Base-by-base conservation (phyloP, 92 coral and sea anemone species). In the Ricordea florida region DNA sequence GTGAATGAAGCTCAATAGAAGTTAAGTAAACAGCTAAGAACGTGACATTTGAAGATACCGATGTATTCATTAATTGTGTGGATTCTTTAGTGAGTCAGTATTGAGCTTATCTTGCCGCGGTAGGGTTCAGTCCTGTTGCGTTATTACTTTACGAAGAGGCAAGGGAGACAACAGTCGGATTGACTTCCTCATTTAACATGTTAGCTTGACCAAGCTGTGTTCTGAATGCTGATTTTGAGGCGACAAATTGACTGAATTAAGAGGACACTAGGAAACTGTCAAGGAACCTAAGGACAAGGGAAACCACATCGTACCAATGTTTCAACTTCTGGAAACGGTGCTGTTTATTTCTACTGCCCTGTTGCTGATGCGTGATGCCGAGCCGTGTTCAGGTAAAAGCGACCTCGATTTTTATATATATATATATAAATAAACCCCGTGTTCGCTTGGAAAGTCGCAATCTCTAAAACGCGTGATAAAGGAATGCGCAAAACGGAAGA, bases 11-110 rank as follows among this genome's bases (percentile, higher is more conserved):
- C 77, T 6, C 52, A 70, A 70, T 53, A 40, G 27, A 63, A 11
- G 29, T 16, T 26, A 21, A 70, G 65, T 70, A 70, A 70, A 53
- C 31, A 70, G 27, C 14, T 17, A 10, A 53, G 44, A 70, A 70
- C 77, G 77, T 70, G 65, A 70, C 65, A 28, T 69, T 52, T 37
- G 77, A 70, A 70, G 77, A 70, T 55, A 55, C 77, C 77, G 77
- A 70, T 53, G 7, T 55, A 55, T 70, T 70, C 77, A 70, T 70
- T 38, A 70, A 53, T 70, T 65, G 56, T 70, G 65, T 11, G 27
- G 31, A 23, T 53, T 38, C 41, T 10, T 41, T 6, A 55, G 9
- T 30, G 62, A 18, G 40, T 26, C 17, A 49, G 49, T 60, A 22
- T 46, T 68, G 60, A 70, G 77, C 55, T 64, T n/a, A n/a, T n/a